Evolutionary conservation across 2,888 invertebrate genomes (phyloP).

Genomic region (Patella pellucida): DNA sequence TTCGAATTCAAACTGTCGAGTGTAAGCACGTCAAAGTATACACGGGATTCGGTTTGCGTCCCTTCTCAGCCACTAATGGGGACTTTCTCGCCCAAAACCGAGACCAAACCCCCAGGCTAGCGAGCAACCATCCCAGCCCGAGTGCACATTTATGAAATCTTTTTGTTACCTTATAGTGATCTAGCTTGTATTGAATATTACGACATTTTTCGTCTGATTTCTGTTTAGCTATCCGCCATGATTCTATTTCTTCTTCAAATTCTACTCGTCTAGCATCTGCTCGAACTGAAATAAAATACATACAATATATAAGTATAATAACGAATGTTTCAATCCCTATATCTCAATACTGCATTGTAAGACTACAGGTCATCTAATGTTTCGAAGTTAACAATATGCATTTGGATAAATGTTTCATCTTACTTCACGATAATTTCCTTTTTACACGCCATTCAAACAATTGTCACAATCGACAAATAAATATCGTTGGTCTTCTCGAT

Average conservation of each 20-base stretch:
- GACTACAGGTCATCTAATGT: background rate
- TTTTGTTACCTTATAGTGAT: slow-evolving; percentile 39
- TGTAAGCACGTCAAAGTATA: too few species aligned
- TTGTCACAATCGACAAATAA: too few species aligned
- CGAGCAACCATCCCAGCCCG: background rate
- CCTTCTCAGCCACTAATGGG: too few species aligned
- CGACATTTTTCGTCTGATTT: slow-evolving; percentile 44
- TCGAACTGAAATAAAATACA: slow-evolving; percentile 39
- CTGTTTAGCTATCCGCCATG: slow-evolving; percentile 45
- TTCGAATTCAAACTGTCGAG: too few species aligned
- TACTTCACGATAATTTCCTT: too few species aligned
- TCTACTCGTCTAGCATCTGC: slow-evolving; percentile 39
- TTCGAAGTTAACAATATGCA: background rate
- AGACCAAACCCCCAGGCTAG: too few species aligned
- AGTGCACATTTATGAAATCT: slow-evolving; percentile 19
- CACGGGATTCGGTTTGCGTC: too few species aligned
- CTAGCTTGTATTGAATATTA: slow-evolving; percentile 36
- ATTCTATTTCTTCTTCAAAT: slow-evolving; percentile 44
- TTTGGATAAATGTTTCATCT: too few species aligned
- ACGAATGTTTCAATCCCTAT: background rate
- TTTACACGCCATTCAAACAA: too few species aligned
- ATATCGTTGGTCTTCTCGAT: too few species aligned
- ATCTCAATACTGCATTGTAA: background rate
- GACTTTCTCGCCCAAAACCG: too few species aligned
- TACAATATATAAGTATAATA: too few species aligned